Conservation (phyloP, 2,113 vertebrate genomes). For the Podarcis muralis region DNA sequence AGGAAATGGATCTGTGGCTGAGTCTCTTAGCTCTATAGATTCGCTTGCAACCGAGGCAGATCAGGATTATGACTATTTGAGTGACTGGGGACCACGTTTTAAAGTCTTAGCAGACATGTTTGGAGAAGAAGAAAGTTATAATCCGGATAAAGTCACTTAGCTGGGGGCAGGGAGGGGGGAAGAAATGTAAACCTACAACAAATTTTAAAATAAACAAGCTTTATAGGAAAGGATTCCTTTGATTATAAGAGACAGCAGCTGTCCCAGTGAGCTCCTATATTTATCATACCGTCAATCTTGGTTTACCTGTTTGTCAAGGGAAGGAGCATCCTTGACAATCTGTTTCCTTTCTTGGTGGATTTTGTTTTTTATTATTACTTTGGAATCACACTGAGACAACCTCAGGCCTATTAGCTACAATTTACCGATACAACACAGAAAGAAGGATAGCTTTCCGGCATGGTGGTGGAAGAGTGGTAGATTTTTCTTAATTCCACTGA, state of each 20-base stretch:
- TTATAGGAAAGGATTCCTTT: slow-evolving; percentile 67
- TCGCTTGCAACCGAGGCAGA: slow-evolving; percentile 83
- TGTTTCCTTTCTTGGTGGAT: slow-evolving; percentile 48
- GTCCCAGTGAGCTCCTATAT: slow-evolving; percentile 73
- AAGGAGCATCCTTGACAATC: slow-evolving; percentile 60
- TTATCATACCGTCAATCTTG: slow-evolving; percentile 65
- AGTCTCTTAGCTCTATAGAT: slow-evolving; percentile 95
- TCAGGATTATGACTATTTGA: slow-evolving; percentile 93
- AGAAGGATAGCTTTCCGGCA: slow-evolving; percentile 75
- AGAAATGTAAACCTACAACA: slow-evolving; percentile 54
- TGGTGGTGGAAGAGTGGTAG: slow-evolving; percentile 80
- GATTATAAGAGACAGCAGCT: slow-evolving; percentile 56
- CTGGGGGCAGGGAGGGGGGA: not conserved
- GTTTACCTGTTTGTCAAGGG: slow-evolving; percentile 68
- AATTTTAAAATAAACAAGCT: slow-evolving; percentile 66
- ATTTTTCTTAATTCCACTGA: slow-evolving; percentile 86
- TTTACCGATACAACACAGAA: slow-evolving; percentile 67
- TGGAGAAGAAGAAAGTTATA: slow-evolving; percentile 84
- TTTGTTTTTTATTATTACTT: slow-evolving; percentile 67
- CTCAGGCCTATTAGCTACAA: slow-evolving; percentile 76
- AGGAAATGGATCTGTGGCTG: slow-evolving; percentile 90
- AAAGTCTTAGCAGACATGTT: slow-evolving; percentile 96
- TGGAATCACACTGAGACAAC: slow-evolving; percentile 76
- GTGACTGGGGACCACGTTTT: slow-evolving; percentile 95
- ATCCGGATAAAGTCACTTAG: slow-evolving; percentile 81